Evolutionary conservation across 2,113 vertebrate genomes (phyloP).

Genomic region (Carassius auratus): DNA sequence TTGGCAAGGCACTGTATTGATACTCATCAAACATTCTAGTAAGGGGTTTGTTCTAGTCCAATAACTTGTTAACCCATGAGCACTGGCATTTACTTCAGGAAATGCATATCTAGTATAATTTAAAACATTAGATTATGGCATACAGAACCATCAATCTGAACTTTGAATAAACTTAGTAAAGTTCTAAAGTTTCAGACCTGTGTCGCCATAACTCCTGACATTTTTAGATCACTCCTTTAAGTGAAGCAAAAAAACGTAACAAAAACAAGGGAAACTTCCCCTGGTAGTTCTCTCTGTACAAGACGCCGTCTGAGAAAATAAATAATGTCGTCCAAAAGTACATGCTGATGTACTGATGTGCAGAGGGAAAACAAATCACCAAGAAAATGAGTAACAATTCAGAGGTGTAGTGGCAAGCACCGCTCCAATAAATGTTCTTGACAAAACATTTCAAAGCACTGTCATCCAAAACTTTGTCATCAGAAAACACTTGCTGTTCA

Average conservation of each 20-base stretch:
- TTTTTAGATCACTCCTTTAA: conserved; percentile 72
- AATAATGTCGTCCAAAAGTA: conserved; percentile 61
- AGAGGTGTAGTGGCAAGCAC: conserved; percentile 2
- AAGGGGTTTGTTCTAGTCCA: not conserved
- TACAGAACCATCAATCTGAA: not conserved
- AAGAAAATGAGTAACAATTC: conserved; percentile 42
- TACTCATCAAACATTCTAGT: not conserved
- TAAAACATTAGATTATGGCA: not conserved
- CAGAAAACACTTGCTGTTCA: not conserved
- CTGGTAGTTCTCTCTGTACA: conserved; percentile 57
- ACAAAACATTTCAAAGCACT: conserved; percentile 23
- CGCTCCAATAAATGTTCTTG: conserved; percentile 33
- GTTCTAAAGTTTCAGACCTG: too few species aligned
- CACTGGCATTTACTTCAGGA: not conserved
- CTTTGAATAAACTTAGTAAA: not conserved
- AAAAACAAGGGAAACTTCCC: conserved; percentile 42
- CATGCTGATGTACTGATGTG: conserved; percentile 54
- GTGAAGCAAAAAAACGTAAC: conserved; percentile 49
- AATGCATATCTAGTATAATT: conserved; percentile 1
- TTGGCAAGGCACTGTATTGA: not conserved
- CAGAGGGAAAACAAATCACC: conserved; percentile 38
- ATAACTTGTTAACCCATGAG: not conserved
- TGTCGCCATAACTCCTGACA: conserved; percentile 66
- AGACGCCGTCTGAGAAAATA: conserved; percentile 35
- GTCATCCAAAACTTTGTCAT: conserved; percentile 27